Evolutionary conservation across 2,888 invertebrate species (phyloP), one percentile per base, ranked within the genome.

Genomic region (Drosophila falleni): DNA sequence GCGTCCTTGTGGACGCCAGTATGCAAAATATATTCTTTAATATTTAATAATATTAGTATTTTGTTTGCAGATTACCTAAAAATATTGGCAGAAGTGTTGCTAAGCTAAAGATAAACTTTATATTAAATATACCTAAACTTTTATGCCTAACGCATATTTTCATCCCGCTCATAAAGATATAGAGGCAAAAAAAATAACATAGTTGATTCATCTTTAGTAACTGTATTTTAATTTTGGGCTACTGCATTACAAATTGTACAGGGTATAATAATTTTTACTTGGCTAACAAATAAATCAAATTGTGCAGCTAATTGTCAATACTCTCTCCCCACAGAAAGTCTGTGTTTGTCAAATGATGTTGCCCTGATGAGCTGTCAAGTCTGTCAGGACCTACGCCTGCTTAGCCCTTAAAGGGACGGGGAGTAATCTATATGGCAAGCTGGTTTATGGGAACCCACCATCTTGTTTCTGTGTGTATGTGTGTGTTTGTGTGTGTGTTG

Each of bases 301-400:
- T 19, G 19, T 44, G 11, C 44, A 56, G 19, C 55, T 56, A 44
- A 44, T 44, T 44, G n/a, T 54, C 29, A 16, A 56, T 56, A 56
- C 47, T n/a, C 58, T 49, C 9, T 29, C 37, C 16, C 39, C 37
- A 2, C 46, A 33, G n/a, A 23, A 15, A 4, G 15, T 46, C 55
- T 15, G 33, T 55, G 42, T 55, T 23, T 35, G 37, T 6, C 13
- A 23, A 42, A 59, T 58, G 49, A 46, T 55, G 41, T 37, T 13
- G 42, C 35, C 10, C 39, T 55, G 63, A 56, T 49, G 63, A 63
- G 49, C 39, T 50, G 42, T 47, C 53, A 58, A 35, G 35, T 37
- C 35, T 64, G 16, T 31, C 23, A 15, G 11, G 31, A 15, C n/a
- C 16, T 29, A 3, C 8, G 33, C 8, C 16, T 19, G 15, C 4